These are phyloP conservation scores for Tachycineta bicolor DNA, from an alignment of 2,113 vertebrate species.

Conservation along the genomic window DNA sequence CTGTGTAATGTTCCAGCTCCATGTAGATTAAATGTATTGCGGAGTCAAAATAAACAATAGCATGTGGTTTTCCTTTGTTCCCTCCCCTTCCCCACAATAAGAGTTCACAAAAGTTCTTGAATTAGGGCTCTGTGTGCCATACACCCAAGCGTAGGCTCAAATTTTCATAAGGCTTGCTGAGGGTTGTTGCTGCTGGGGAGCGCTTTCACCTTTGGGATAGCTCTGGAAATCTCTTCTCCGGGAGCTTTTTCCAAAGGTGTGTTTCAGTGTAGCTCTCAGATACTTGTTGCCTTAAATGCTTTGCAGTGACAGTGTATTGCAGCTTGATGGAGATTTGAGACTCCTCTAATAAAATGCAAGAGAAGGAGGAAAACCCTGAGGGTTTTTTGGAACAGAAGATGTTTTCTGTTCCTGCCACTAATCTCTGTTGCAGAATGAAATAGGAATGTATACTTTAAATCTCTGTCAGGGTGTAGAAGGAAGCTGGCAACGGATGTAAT, in stretches of 20 bases:
- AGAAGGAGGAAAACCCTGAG: slow-evolving; percentile 13
- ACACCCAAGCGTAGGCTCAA: not conserved
- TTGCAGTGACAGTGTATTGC: not conserved
- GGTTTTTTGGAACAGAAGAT: slow-evolving; percentile 60
- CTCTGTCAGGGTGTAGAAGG: slow-evolving; percentile 62
- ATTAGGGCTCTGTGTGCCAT: not conserved
- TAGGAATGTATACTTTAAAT: slow-evolving; percentile 45
- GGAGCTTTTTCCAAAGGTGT: not conserved
- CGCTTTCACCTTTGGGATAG: not conserved
- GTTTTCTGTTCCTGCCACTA: slow-evolving; percentile 59
- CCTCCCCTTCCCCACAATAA: not conserved
- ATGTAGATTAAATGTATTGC: not conserved
- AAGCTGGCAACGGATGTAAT: slow-evolving; percentile 59
- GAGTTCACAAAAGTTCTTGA: not conserved
- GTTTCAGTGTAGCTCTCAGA: not conserved
- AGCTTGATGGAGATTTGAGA: slow-evolving; percentile 12
- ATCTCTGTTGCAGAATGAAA: slow-evolving; percentile 52
- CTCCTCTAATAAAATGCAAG: not conserved
- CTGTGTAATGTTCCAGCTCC: not conserved
- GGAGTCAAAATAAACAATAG: not conserved
- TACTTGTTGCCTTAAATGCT: not conserved
- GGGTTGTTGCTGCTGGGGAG: not conserved
- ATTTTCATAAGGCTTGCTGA: slow-evolving; percentile 18
- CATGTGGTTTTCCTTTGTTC: slow-evolving; percentile 19
- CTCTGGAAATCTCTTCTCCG: not conserved